Evolutionary conservation across 2,797 vertebrate genomes (phyloP), one percentile per base, ranked within the genome.

Genomic region (Serranus cabrilla): DNA sequence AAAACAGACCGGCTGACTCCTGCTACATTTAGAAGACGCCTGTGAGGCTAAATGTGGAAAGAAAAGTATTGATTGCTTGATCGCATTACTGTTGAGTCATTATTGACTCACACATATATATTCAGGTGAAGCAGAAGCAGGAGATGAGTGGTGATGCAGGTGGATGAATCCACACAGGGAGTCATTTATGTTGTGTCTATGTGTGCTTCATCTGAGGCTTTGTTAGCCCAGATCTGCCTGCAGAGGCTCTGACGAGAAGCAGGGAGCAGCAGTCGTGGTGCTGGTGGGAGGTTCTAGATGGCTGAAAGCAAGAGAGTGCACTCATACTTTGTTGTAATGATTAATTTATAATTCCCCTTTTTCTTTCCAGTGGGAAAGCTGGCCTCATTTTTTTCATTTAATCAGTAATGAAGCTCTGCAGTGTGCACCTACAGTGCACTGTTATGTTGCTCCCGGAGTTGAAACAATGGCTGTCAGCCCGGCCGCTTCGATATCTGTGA

Each of bases 341-440:
- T 91, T 93, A 61, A 93, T 94, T 92, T 89, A 93, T 91, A 43
- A 82, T 72, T 75, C 66, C 40, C 68, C 37, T 62, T 72, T 62
- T 79, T 83, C 62, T 77, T 72, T 88, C 82, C 80, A 77, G 65
- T 78, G 75, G 68, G 78, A 80, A 52, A 64, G 45, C 56, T 90
- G 85, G 78, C 86, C 87, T 93, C 58, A 54, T 90, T 88, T 89
- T 82, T 74, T 39, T 72, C 69, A 56, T 80, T 77, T 56, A 77
- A 73, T 75, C 71, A 56, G 74, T 82, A 59, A 82, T 69, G 78
- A 84, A 82, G 76, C 75, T 51, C 65, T 65, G 67, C 75, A 83
- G 71, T 71, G 52, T 75, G 71, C 60, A 68, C 55, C 75, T 68
- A 61, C 71, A 6, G 60, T 75, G 50, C 67, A 5, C 55, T 74